phyloP scores from a whole-genome alignment of 2,113 vertebrate genomes.

The Sturnira hondurensis region DNA sequence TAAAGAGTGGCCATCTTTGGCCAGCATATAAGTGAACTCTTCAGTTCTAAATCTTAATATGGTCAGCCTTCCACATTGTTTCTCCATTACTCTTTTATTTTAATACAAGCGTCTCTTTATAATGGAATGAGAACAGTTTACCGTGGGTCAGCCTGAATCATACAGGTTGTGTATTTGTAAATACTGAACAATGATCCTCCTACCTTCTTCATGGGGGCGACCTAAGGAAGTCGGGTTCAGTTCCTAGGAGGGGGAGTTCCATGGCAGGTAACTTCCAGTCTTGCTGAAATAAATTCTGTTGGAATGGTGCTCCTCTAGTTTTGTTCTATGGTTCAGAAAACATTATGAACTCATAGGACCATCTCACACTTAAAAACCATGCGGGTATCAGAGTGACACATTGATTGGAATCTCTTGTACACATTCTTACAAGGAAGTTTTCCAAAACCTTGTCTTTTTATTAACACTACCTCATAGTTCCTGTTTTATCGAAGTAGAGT shows the following conservation, averaged over 20 bases:
- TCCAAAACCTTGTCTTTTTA: neutral
- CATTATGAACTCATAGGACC: neutral
- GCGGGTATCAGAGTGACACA: neutral
- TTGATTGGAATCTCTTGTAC: neutral
- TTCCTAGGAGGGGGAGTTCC: neutral
- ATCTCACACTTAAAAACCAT: neutral
- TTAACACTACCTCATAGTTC: neutral
- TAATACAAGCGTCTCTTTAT: neutral
- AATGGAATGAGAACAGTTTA: neutral
- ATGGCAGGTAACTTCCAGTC: neutral
- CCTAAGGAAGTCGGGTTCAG: neutral
- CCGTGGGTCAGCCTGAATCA: neutral
- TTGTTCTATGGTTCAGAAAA: neutral
- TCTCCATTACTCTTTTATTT: neutral
- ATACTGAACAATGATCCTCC: neutral
- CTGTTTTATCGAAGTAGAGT: neutral
- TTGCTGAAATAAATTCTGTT: neutral
- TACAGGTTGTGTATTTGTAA: neutral
- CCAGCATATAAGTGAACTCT: neutral
- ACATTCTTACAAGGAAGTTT: neutral
- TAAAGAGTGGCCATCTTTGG: neutral
- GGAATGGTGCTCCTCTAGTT: neutral
- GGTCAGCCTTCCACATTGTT: neutral
- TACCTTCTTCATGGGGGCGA: neutral
- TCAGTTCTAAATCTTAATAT: neutral